Conservation (phyloP, 2,888 invertebrate genomes). For the Heteromyza rotundicornis region DNA sequence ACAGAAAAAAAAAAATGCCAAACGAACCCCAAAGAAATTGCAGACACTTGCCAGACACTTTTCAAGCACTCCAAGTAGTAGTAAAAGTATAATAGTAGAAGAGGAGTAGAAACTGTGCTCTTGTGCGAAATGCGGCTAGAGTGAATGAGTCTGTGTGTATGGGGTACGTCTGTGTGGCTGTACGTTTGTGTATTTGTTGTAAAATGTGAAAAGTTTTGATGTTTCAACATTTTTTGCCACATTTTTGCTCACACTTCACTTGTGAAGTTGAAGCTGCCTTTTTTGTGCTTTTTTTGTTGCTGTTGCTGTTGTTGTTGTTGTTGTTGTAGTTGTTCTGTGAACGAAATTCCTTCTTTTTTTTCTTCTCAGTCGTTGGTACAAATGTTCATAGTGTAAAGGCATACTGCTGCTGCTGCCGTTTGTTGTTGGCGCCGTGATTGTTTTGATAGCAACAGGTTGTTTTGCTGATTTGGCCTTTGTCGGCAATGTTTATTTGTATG, state of each 20-base stretch:
- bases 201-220: conserved; percentile 25
- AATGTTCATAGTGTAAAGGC: background rate
- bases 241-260: conserved; percentile 7
- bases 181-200: conserved; percentile 14
- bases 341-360: too few species aligned
- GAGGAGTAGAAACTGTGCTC: background rate
- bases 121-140: conserved; percentile 34
- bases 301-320: background rate
- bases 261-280: too few species aligned
- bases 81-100: conserved; percentile 7
- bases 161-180: conserved; percentile 6
- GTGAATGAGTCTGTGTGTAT: conserved; percentile 9
- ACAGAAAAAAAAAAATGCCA: conserved; percentile 40
- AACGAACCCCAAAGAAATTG: conserved; percentile 40
- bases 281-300: too few species aligned
- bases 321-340: background rate
- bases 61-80: conserved; percentile 29
- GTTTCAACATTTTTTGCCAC: conserved; percentile 15
- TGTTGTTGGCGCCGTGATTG: background rate
- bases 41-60: conserved; percentile 46
- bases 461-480: conserved; percentile 16
- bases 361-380: too few species aligned
- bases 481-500: background rate
- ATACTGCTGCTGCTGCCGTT: too few species aligned
- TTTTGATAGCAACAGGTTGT: conserved; percentile 14